Evolutionary conservation across 2,888 invertebrate species (phyloP).

Genomic region (Siphonodentalium dalli): DNA sequence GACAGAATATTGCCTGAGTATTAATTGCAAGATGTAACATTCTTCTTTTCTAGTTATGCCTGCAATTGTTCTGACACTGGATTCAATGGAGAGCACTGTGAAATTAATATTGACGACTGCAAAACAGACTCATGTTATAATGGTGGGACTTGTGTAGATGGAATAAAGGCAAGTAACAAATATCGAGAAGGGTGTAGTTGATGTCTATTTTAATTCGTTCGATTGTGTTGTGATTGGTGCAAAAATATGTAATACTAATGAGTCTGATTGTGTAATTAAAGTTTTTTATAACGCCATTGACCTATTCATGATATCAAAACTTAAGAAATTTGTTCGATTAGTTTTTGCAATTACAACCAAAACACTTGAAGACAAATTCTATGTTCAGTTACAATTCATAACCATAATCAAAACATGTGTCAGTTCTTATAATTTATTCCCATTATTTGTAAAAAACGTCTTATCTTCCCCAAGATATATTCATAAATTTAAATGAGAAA

Average conservation of each 20-base stretch:
- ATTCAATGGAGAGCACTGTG: constrained; percentile 46
- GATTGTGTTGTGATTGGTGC: too few species aligned
- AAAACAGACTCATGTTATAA: constrained; percentile 36
- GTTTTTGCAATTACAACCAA: too few species aligned
- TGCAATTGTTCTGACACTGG: constrained; percentile 56
- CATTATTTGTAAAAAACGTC: background rate
- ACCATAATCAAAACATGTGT: too few species aligned
- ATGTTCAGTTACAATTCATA: too few species aligned
- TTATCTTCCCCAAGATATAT: background rate
- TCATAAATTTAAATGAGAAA: background rate
- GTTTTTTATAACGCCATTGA: too few species aligned
- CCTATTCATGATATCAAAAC: too few species aligned
- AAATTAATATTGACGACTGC: constrained; percentile 48
- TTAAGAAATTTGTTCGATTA: too few species aligned
- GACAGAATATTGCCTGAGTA: background rate
- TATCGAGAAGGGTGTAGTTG: too few species aligned
- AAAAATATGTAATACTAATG: too few species aligned
- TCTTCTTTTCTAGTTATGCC: constrained; percentile 38
- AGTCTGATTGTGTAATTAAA: too few species aligned
- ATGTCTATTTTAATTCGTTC: too few species aligned
- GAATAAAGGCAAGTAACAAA: constrained; percentile 41
- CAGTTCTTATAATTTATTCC: background rate
- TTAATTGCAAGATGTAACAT: background rate
- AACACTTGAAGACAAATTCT: too few species aligned
- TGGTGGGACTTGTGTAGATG: constrained; percentile 42